Conservation (phyloP, 2,797 vertebrate genomes). For the Falco berigora region DNA sequence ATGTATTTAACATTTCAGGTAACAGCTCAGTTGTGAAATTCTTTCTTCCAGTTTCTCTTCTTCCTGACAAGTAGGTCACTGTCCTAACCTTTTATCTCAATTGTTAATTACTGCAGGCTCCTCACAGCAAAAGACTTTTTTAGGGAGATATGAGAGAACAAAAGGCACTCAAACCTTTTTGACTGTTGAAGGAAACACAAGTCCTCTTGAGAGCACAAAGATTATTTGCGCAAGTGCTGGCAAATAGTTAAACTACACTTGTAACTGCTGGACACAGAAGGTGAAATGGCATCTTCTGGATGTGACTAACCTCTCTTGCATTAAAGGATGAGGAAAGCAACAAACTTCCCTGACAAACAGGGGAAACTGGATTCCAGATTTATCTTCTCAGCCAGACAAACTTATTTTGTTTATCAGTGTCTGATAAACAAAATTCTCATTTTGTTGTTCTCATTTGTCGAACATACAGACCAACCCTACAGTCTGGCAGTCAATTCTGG, state of each 20-base stretch:
- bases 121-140: neutral
- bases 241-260: neutral
- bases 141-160: neutral
- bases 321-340: neutral
- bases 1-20: neutral
- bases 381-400: neutral
- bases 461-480: neutral
- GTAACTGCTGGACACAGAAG: neutral
- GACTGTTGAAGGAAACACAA: neutral
- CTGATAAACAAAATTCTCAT: neutral
- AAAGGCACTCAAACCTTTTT: neutral
- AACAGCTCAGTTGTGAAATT: neutral
- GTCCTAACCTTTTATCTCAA: neutral
- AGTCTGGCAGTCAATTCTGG: neutral
- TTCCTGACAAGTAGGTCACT: neutral
- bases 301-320: conserved; percentile 15
- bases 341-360: neutral
- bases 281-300: neutral
- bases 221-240: neutral
- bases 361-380: neutral
- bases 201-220: neutral
- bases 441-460: neutral
- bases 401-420: neutral
- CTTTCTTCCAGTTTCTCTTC: neutral
- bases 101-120: neutral